Evolutionary conservation across 1,140 invertebrate genomes (phyloP), one percentile per base, ranked within the genome.

Genomic region (Parasteatoda tepidariorum): DNA sequence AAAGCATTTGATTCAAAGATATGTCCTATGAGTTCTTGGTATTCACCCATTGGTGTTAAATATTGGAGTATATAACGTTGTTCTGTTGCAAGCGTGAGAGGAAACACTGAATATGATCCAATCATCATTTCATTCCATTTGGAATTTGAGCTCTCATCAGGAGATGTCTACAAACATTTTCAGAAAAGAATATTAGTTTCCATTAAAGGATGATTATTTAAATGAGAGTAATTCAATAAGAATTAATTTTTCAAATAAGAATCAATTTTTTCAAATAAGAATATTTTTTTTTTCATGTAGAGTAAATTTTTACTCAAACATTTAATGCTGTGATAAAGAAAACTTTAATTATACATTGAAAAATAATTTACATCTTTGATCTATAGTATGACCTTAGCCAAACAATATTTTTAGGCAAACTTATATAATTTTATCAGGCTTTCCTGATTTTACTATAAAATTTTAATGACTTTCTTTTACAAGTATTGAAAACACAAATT

Each of bases 11-110:
- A 93, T 87, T 97, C 97, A 89, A 98, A 97, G 24, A 97, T 94
- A 88, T 95, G 94, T 76, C 94, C 93, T 9, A 99, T 91, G 87
- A 97, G 94, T 92, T 98, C 97, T 90, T 99, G 97, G 89, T 99
- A 99, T 88, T 98, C 97, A 26, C 97, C 97, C 91, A 98, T 94
- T 0, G 97, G 95, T 11, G 95, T 95, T 0, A 99, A 90, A 89
- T 98, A 99, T 85, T 96, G 92, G 18, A 98, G 89, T 87, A 98
- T 97, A 7, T 98, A 91, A 89, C 98, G 94, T 89, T 98, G 96
- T 87, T 94, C 93, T 22, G 96, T 97, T 3, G 94, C 93, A 34
- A 93, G 89, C 15, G 94, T 96, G 9, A 96, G 92, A 13, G 97
- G 98, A 89, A 95, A 93, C 84, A 99, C 94, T 88, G 95, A 94